These are phyloP conservation scores for Pollenia griseotomentosa DNA, from an alignment of 2,888 invertebrate species.

Conservation along the genomic window DNA sequence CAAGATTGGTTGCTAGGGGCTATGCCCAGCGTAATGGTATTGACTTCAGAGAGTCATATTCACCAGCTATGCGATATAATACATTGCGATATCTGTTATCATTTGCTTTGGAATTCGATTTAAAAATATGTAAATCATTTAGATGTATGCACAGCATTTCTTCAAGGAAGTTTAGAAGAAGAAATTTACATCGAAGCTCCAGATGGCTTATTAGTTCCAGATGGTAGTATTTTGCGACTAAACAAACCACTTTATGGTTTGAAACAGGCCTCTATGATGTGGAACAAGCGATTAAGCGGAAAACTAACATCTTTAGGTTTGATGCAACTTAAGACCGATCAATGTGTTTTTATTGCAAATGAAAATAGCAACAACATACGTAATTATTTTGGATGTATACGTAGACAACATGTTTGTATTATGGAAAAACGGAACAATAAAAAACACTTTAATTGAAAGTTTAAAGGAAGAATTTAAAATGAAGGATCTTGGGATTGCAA, in stretches of 20 bases:
- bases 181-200: conserved; percentile 42
- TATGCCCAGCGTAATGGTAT: conserved; percentile 73
- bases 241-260: conserved; percentile 54
- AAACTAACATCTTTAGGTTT: not conserved
- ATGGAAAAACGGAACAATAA: too few relatives aligned
- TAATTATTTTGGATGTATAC: conserved; percentile 38
- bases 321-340: too few relatives aligned
- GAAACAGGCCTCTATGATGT: conserved; percentile 49
- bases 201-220: conserved; percentile 48
- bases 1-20: conserved; percentile 76
- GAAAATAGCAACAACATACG: conserved; percentile 57
- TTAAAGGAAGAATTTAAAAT: too few relatives aligned
- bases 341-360: not conserved
- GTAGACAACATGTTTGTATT: too few relatives aligned
- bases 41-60: conserved; percentile 58
- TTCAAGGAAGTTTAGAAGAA: too few relatives aligned
- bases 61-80: too few relatives aligned
- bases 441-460: too few relatives aligned
- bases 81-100: too few relatives aligned
- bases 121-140: too few relatives aligned
- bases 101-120: too few relatives aligned
- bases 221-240: conserved; percentile 41
- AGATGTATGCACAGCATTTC: too few relatives aligned
- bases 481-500: conserved; percentile 50
- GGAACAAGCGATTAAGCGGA: conserved; percentile 19